Evolutionary conservation across 2,888 invertebrate species (phyloP).

Genomic region (Drosophila cognata): DNA sequence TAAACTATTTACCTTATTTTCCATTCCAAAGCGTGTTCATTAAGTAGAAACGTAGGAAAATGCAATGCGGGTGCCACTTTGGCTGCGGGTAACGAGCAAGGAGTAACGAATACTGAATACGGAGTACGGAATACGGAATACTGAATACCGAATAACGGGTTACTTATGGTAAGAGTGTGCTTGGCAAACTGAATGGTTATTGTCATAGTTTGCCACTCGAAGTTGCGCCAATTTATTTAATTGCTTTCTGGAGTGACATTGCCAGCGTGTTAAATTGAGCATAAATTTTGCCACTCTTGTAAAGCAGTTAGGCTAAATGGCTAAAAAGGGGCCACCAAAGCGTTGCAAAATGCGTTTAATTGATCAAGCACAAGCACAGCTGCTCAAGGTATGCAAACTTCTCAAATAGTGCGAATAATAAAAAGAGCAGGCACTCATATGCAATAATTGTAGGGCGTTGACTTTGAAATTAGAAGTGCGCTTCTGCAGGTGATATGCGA

Average conservation of each 20-base stretch:
- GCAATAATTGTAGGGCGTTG: background rate
- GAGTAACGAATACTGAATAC: slow-evolving; percentile 3
- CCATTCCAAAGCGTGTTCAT: slow-evolving; percentile 44
- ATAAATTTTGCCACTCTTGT: slow-evolving; percentile 65
- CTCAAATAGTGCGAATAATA: background rate
- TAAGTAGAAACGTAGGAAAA: slow-evolving; percentile 31
- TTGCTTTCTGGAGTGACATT: slow-evolving; percentile 54
- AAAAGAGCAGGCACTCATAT: background rate
- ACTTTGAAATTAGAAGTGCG: too few relatives aligned
- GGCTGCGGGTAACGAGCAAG: slow-evolving; percentile 19
- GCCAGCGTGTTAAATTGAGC: slow-evolving; percentile 60
- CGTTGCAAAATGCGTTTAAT: slow-evolving; percentile 40
- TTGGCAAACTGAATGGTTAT: slow-evolving; percentile 50
- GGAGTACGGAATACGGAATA: background rate
- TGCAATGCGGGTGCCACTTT: slow-evolving; percentile 28
- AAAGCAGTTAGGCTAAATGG: slow-evolving; percentile 49
- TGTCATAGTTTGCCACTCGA: slow-evolving; percentile 59
- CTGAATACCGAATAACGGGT: slow-evolving; percentile 32
- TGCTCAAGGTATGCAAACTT: slow-evolving; percentile 8
- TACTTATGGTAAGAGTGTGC: slow-evolving; percentile 34
- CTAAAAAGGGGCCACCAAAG: slow-evolving; percentile 23
- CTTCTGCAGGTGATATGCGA: background rate
- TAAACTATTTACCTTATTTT: slow-evolving; percentile 56
- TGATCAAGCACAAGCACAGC: slow-evolving; percentile 14
- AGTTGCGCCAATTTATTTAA: slow-evolving; percentile 69